Conservation (phyloP, 1,140 invertebrate species). For the Ostrea denselamellosa region DNA sequence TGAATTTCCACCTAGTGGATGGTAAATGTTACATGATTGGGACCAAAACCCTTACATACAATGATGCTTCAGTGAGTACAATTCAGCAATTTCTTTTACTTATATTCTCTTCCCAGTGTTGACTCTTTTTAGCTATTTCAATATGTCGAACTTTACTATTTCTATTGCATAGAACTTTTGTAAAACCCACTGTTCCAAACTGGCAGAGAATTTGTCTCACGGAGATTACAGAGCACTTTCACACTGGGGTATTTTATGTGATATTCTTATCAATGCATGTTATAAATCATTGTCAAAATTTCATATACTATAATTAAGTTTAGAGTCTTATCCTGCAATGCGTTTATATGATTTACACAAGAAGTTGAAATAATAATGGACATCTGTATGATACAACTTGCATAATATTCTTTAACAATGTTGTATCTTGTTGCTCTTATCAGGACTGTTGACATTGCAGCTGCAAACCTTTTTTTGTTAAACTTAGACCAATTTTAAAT, state of each 20-base stretch:
- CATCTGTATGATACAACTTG: too few species aligned
- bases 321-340: too few species aligned
- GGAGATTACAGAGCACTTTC: not conserved
- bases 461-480: too few species aligned
- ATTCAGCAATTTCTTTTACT: not conserved
- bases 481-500: too few species aligned
- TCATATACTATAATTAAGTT: too few species aligned
- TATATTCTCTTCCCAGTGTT: not conserved
- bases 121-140: not conserved
- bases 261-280: too few species aligned
- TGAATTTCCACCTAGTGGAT: not conserved
- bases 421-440: too few species aligned
- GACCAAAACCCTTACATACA: not conserved
- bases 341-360: too few species aligned
- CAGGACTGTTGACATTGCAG: too few species aligned
- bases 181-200: conserved; percentile 1
- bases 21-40: conserved; percentile 41
- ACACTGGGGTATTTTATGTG: not conserved
- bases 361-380: too few species aligned
- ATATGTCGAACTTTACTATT: not conserved
- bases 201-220: not conserved
- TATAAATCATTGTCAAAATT: too few species aligned
- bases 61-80: not conserved
- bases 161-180: not conserved
- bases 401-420: too few species aligned